A percentile compares a stretch with the other conserved stretches of the same genome.
Evolutionary conservation across 2,888 invertebrate genomes (phyloP).

Genomic region (Chloroclysta siterata): DNA sequence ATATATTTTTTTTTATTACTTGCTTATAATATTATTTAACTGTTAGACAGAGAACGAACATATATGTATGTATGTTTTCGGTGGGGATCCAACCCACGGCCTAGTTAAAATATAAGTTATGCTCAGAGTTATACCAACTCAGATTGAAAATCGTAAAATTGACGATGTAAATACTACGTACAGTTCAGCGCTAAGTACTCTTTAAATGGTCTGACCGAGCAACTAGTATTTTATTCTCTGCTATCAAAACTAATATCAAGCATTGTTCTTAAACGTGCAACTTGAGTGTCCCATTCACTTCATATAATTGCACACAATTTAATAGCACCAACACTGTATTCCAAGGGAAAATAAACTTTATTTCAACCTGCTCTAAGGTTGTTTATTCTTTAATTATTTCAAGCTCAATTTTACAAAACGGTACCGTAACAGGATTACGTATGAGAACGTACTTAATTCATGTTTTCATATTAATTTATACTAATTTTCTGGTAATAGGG

Average conservation of each 20-base stretch:
- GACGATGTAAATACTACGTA: neutral
- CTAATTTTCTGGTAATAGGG: slow-evolving; percentile 20
- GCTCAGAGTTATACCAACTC: too few species aligned
- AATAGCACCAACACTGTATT: slow-evolving; percentile 11
- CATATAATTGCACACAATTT: slow-evolving; percentile 33
- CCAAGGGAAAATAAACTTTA: slow-evolving; percentile 14
- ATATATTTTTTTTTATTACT: too few species aligned
- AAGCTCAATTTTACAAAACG: slow-evolving; percentile 15
- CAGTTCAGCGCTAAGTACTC: slow-evolving; percentile 16
- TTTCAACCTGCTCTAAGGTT: neutral
- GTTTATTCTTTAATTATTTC: neutral
- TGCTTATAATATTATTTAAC: too few species aligned
- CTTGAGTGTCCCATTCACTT: slow-evolving; percentile 33
- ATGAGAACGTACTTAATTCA: slow-evolving; percentile 19
- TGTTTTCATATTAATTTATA: slow-evolving; percentile 27
- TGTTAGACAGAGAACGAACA: too few species aligned
- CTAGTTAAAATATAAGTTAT: too few species aligned
- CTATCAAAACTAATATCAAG: slow-evolving; percentile 29
- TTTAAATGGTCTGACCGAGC: slow-evolving; percentile 28
- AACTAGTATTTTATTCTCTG: slow-evolving; percentile 16
- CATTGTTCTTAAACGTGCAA: slow-evolving; percentile 28
- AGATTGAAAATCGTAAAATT: neutral
- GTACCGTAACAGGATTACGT: slow-evolving; percentile 22
- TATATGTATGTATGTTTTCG: too few species aligned
- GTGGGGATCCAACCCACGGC: too few species aligned